A percentile compares a stretch with the other conserved stretches of the same genome.
Conservation (phyloP, 1,140 invertebrate genomes). For the Calliphora vicina region DNA sequence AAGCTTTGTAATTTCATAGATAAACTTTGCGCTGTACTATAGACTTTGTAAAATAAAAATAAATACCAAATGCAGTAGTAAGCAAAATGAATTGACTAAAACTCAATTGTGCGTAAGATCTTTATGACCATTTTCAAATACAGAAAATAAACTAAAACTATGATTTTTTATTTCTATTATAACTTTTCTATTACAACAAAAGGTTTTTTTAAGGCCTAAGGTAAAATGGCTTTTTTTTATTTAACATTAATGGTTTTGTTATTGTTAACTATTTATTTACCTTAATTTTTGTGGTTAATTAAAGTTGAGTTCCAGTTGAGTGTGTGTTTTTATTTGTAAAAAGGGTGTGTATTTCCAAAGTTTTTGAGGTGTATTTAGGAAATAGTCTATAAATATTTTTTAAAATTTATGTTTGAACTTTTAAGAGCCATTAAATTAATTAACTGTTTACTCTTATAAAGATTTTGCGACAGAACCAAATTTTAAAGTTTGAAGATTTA, state of each 20-base stretch:
- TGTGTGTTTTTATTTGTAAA: not conserved
- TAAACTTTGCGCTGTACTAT: not conserved
- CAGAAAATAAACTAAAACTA: not conserved
- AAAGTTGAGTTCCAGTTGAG: not conserved
- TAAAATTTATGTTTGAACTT: too few species aligned
- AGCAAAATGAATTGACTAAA: not conserved
- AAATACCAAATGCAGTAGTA: not conserved
- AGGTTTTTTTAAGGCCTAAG: not conserved
- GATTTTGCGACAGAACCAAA: too few species aligned
- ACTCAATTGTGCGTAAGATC: conserved; percentile 12
- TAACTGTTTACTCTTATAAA: too few species aligned
- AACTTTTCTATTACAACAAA: not conserved
- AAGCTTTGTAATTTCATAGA: not conserved
- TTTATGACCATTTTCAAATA: not conserved
- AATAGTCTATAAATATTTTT: too few species aligned
- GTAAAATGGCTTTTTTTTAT: not conserved
- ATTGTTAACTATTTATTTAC: not conserved
- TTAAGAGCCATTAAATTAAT: too few species aligned
- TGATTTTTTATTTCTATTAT: not conserved
- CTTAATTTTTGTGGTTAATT: conserved; percentile 17
- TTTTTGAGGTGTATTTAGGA: too few species aligned
- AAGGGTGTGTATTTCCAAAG: not conserved
- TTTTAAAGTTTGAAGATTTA: too few species aligned
- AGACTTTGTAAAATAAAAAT: not conserved
- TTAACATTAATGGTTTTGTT: not conserved